phyloP scores from a whole-genome alignment of 2,113 vertebrate species.

The Myiagra hebetior region DNA sequence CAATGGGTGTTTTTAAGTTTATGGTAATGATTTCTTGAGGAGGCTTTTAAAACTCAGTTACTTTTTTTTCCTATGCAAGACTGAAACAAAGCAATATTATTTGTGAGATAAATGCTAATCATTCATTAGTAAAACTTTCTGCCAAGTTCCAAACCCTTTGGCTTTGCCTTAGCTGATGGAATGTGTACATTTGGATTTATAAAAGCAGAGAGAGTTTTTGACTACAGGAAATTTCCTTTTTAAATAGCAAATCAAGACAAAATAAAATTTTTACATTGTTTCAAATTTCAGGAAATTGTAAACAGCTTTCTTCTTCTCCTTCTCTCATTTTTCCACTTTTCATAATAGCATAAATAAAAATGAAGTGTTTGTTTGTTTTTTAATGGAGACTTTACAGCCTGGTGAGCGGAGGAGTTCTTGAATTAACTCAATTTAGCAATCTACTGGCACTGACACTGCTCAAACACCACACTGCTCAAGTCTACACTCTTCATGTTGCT shows the following conservation, averaged over 20 bases:
- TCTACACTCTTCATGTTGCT: not conserved
- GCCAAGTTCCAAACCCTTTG: not conserved
- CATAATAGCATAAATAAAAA: not conserved
- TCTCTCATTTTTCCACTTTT: not conserved
- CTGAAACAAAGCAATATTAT: not conserved
- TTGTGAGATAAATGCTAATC: not conserved
- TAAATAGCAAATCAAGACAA: not conserved
- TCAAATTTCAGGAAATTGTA: not conserved
- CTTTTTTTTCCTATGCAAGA: not conserved
- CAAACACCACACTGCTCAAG: not conserved
- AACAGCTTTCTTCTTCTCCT: not conserved
- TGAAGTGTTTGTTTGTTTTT: not conserved
- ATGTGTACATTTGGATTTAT: not conserved
- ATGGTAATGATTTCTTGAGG: not conserved
- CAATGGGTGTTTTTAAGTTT: not conserved
- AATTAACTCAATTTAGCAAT: not conserved
- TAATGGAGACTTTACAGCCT: not conserved
- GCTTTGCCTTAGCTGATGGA: not conserved
- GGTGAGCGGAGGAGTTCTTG: not conserved
- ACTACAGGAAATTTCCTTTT: constrained; percentile 4
- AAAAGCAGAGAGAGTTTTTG: not conserved
- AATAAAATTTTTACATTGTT: not conserved
- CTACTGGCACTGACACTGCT: not conserved
- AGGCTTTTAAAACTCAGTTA: not conserved
- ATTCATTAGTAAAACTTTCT: not conserved